Base-by-base conservation (phyloP, 2,888 invertebrate genomes). In the Hypomecis punctinalis region DNA sequence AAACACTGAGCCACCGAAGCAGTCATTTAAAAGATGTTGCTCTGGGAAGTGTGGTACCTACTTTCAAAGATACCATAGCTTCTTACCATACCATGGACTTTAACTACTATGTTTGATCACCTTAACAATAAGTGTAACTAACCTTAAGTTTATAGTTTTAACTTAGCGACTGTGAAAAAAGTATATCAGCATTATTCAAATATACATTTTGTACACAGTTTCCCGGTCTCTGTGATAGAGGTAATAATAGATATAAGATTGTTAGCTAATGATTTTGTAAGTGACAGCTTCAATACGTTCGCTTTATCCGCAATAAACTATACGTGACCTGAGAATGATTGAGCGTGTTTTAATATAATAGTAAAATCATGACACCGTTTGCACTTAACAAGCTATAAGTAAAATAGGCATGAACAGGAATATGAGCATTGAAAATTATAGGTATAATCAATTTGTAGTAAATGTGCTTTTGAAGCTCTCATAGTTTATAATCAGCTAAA, bases 401-500 rank as follows among this genome's bases (percentile, higher is more conserved):
- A 35, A 63, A 54, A 48, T 42, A 73, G 36, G 6, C 13, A 62
- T 52, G 37, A 56, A 52, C 40, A 48, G 36, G 49, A 67, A 60
- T 62, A 47, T 42, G 49, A 46, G 54, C 33, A 54, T 54, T 54
- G 43, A 54, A 54, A 54, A 36, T 54, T 43, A 43, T 54, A 51
- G 45, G 59, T 61, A 43, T 52, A 60, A 58, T 69, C 60, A 67
- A 70, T 66, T 64, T 64, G 52, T 64, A 51, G 48, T 65, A 59
- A 64, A 62, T 59, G 43, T 54, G 58, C 58, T 65, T 69, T 76
- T 79, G 59, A 47, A 56, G 51, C 23, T 37, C 39, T 49, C 78
- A 81, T 85, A 82, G 79, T 82, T 84, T 77, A 84, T 82, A 82
- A 85, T 85, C 84, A 85, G 76, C 75, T 79, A 79, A 80, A 83